Conservation (phyloP, 2,797 vertebrate genomes). For the Cygnus olor region DNA sequence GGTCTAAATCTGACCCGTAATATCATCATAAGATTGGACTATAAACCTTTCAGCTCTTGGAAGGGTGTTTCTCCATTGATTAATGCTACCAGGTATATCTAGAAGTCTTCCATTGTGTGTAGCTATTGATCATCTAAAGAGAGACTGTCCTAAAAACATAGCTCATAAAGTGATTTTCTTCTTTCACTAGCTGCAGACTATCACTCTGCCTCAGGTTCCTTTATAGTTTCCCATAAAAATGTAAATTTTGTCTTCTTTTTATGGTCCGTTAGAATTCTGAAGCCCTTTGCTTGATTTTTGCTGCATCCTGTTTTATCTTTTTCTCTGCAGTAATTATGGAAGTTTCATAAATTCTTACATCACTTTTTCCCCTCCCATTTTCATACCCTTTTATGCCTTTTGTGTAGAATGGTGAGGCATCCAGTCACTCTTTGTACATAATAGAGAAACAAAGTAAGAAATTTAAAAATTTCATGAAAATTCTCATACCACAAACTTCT, state of each 20-base stretch:
- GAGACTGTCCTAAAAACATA: slow-evolving; percentile 24
- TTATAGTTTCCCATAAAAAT: slow-evolving; percentile 58
- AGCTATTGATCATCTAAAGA: slow-evolving; percentile 33
- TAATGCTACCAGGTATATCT: slow-evolving; percentile 5
- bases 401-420: neutral
- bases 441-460: neutral
- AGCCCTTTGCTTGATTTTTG: slow-evolving; percentile 13
- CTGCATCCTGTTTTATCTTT: neutral
- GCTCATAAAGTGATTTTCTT: neutral
- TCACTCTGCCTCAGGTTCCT: slow-evolving; percentile 1
- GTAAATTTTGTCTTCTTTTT: slow-evolving; percentile 56
- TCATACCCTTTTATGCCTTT: neutral
- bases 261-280: slow-evolving; percentile 13
- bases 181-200: neutral
- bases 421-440: neutral
- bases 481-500: neutral
- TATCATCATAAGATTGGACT: slow-evolving; percentile 3
- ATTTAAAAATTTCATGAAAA: neutral
- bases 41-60: slow-evolving; percentile 38
- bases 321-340: slow-evolving; percentile 41
- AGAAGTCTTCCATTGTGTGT: neutral
- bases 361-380: neutral
- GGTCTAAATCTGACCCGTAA: neutral
- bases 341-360: slow-evolving; percentile 6
- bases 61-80: slow-evolving; percentile 12